Conservation (phyloP, 2,113 vertebrate species). For the Gopherus flavomarginatus region DNA sequence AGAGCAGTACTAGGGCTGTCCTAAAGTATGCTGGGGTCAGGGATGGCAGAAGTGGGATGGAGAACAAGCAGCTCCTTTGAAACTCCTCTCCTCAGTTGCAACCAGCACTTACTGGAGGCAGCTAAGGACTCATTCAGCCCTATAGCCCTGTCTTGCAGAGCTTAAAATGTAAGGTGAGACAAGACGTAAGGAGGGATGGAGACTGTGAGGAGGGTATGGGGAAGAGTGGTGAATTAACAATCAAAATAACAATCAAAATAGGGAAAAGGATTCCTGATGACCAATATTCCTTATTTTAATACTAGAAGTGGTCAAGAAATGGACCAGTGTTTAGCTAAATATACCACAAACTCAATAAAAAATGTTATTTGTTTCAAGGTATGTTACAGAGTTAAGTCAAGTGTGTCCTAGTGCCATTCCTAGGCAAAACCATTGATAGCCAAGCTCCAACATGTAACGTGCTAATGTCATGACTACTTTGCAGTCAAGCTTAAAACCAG, state of each 20-base stretch:
- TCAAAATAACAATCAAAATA: not conserved
- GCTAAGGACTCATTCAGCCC: too few species aligned
- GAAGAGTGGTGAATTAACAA: not conserved
- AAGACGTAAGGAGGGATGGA: not conserved
- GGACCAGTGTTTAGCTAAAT: not conserved
- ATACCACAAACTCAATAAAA: not conserved
- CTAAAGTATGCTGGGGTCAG: accelerated
- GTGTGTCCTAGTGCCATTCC: not conserved
- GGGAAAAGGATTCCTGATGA: not conserved
- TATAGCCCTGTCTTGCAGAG: not conserved
- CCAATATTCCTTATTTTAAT: not conserved
- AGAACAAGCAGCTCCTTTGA: accelerated
- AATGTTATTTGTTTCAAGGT: not conserved
- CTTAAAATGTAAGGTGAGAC: not conserved
- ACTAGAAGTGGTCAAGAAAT: not conserved
- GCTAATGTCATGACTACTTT: not conserved
- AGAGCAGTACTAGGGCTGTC: not conserved
- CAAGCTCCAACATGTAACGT: not conserved
- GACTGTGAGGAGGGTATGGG: not conserved
- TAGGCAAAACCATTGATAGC: not conserved
- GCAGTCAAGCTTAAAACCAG: not conserved
- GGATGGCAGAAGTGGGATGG: accelerated
- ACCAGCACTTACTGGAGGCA: not conserved
- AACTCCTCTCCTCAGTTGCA: not conserved
- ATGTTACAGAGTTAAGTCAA: not conserved